A percentile compares a stretch with the other conserved stretches of the same genome.
These are phyloP conservation scores for Antechinus stuartii DNA, from an alignment of 2,113 vertebrate genomes.

Conservation along the genomic window DNA sequence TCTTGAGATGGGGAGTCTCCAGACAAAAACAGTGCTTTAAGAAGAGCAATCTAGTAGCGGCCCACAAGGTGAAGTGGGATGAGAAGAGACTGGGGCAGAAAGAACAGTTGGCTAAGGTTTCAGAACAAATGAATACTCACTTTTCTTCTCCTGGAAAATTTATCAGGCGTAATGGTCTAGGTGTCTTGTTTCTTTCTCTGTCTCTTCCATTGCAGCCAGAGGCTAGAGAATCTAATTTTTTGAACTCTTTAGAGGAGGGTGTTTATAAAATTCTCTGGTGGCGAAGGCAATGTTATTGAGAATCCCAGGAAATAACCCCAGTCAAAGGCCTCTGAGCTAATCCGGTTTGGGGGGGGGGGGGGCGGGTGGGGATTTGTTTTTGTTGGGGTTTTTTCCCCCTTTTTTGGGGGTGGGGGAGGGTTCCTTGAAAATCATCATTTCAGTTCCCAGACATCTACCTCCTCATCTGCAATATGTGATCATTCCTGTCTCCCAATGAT, in stretches of 20 bases:
- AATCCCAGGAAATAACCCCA: not conserved
- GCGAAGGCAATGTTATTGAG: not conserved
- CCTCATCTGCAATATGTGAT: constrained; percentile 35
- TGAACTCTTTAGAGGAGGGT: not conserved
- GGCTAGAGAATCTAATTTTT: not conserved
- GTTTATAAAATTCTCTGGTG: not conserved
- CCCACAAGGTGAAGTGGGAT: not conserved
- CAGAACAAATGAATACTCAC: constrained; percentile 23
- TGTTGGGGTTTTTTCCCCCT: not conserved
- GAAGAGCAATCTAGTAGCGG: constrained; percentile 3
- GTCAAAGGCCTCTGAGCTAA: not conserved
- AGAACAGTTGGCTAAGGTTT: not conserved
- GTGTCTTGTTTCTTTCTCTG: constrained; percentile 16
- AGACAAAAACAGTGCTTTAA: constrained; percentile 23
- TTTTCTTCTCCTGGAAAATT: constrained; percentile 5
- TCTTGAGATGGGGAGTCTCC: not conserved
- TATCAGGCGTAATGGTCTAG: constrained; percentile 18
- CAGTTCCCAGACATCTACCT: constrained; percentile 36
- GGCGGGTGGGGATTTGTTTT: not conserved
- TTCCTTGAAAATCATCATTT: constrained; percentile 38
- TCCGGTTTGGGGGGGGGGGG: not conserved
- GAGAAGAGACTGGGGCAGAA: not conserved
- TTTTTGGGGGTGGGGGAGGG: not conserved
- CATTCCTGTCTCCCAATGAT: constrained; percentile 48
- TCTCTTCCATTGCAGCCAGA: not conserved